Evolutionary conservation across 2,797 vertebrate species (phyloP).

Genomic region (Garrulus glandarius): DNA sequence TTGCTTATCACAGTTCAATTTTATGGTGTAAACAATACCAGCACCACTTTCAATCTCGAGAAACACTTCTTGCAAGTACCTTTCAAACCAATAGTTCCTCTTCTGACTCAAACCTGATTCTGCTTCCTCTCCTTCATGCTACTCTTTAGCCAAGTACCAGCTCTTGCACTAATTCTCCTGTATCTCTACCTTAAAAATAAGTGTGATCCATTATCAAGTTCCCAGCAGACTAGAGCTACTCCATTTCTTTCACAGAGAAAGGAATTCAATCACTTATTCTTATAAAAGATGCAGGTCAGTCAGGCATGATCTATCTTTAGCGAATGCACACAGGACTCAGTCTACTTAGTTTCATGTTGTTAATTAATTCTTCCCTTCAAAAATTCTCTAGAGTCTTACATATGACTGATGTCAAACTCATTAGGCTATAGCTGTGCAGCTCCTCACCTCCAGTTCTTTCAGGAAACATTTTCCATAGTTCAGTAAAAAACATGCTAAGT

Average conservation of each 20-base stretch:
- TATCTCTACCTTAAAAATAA: background rate
- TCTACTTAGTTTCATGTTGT: conserved; percentile 4
- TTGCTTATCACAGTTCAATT: background rate
- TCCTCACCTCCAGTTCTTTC: background rate
- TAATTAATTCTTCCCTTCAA: conserved; percentile 37
- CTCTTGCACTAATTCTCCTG: background rate
- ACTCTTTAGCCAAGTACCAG: background rate
- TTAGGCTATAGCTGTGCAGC: background rate
- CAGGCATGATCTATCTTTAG: background rate
- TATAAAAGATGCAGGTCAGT: background rate
- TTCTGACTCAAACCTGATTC: background rate
- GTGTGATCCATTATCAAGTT: background rate
- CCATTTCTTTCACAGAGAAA: background rate
- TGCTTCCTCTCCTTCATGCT: background rate
- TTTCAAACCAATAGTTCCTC: background rate
- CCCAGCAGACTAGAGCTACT: background rate
- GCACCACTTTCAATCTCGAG: background rate
- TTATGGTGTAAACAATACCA: background rate
- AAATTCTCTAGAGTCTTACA: background rate
- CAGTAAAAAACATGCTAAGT: background rate
- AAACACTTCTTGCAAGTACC: background rate
- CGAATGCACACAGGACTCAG: background rate
- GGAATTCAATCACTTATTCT: background rate
- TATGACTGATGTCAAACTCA: background rate
- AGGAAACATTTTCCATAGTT: background rate